phyloP scores from a whole-genome alignment of 2,888 invertebrate genomes.

The Drosophila kanekoi region DNA sequence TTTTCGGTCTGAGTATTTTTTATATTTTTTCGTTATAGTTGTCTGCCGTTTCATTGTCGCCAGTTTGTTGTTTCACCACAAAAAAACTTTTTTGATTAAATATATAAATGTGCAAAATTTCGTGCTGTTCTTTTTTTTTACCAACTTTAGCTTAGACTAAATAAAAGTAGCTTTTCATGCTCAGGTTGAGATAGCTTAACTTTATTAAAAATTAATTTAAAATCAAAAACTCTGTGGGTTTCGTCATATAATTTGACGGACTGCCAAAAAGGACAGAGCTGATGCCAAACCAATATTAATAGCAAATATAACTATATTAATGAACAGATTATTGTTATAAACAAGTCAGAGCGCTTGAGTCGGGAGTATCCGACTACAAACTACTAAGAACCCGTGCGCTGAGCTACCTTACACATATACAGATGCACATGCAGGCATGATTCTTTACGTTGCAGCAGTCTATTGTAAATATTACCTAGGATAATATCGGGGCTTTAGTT shows the following conservation, averaged over 20 bases:
- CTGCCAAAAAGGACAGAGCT: no score
- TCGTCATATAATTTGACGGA: not conserved
- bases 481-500: no score
- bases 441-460: no score
- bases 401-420: no score
- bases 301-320: no score
- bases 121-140: conserved; percentile 17
- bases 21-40: conserved; percentile 23
- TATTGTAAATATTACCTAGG: no score
- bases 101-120: conserved; percentile 33
- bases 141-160: conserved; percentile 30
- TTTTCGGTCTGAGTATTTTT: conserved; percentile 39
- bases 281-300: no score
- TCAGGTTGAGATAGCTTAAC: conserved; percentile 8
- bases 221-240: not conserved
- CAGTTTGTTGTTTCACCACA: conserved; percentile 22
- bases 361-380: no score
- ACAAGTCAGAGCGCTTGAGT: no score
- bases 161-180: conserved; percentile 50
- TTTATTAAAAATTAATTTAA: conserved; percentile 17
- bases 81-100: conserved; percentile 71
- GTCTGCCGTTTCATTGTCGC: conserved; percentile 31
- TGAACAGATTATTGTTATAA: no score
- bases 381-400: no score
- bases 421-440: no score